A percentile compares a stretch with the other conserved stretches of the same genome.
Evolutionary conservation across 2,113 vertebrate genomes (phyloP).

Genomic region (Python bivittatus): DNA sequence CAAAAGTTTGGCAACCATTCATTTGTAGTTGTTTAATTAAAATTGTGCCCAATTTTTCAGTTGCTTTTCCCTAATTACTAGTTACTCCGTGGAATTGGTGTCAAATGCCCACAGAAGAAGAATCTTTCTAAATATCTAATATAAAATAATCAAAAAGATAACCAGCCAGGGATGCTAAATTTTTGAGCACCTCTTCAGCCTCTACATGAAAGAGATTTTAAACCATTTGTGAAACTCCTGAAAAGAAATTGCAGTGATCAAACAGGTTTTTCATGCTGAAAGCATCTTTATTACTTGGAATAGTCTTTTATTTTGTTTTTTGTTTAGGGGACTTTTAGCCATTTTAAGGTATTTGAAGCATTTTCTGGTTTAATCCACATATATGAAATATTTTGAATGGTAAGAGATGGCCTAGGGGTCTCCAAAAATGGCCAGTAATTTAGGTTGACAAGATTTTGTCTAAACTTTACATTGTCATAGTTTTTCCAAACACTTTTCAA

Average conservation of each 20-base stretch:
- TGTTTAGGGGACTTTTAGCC: not conserved
- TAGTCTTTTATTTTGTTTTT: not conserved
- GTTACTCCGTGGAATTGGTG: slow-evolving; percentile 49
- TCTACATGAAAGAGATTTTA: slow-evolving; percentile 43
- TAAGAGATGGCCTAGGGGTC: not conserved
- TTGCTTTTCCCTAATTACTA: slow-evolving; percentile 50
- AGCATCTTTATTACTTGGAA: slow-evolving; percentile 8
- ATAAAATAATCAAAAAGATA: slow-evolving; percentile 40
- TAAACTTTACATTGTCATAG: not conserved
- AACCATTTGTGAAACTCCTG: not conserved
- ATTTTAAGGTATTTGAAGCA: slow-evolving; percentile 8
- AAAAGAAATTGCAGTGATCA: slow-evolving; percentile 36
- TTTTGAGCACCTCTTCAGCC: slow-evolving; percentile 37
- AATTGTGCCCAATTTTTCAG: slow-evolving; percentile 13
- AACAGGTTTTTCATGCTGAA: slow-evolving; percentile 26
- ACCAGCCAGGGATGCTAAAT: slow-evolving; percentile 14
- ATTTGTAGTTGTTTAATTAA: slow-evolving; percentile 40
- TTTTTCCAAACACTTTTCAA: not conserved
- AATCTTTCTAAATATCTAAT: slow-evolving; percentile 38
- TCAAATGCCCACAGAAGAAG: slow-evolving; percentile 51
- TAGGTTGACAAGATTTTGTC: not conserved
- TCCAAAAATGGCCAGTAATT: not conserved
- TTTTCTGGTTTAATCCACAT: not conserved
- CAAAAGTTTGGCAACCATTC: slow-evolving; percentile 43
- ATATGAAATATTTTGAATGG: not conserved